Evolutionary conservation across 2,888 invertebrate species (phyloP), one percentile per base, ranked within the genome.

Genomic region (Aproaerema taeniolella): DNA sequence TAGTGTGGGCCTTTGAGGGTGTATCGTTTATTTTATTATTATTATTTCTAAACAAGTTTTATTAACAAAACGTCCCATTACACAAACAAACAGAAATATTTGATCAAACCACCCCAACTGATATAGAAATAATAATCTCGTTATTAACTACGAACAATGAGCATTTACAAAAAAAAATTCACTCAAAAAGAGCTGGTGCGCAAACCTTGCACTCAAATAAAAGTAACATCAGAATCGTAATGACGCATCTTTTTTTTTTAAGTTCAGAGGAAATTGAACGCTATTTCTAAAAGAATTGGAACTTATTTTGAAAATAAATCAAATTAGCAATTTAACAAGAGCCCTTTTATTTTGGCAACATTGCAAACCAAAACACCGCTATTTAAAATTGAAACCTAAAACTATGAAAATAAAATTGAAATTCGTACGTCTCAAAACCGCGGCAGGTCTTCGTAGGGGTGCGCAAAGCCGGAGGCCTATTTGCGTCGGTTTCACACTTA

Each of bases 401-500:
- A 9, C 13, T 37, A 5, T 9, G 9, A 5, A 0, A 0, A 17
- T 53, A 65, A 37, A 44, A 39, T 37, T 42, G 5, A 55, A 53
- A 52, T 52, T 67, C 1, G 8, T n/a, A 41, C 54, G 38, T 1
- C 2, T 11, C 2, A 2, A 11, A 26, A 31, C 28, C 25, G 14
- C 10, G 16, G 36, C 13, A 30, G 20, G 38, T 9, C 31, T 13
- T 6, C n/a, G 11, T 20, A 52, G 67, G 71, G 71, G 58, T 50
- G 60, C 49, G 53, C 49, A 68, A 69, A 73, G 67, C 74, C 66
- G 58, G 64, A 66, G 81, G 82, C 85, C 81, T 83, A 81, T 86
- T 86, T 86, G 81, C 74, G 85, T 83, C 85, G 83, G 83, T 83
- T 86, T 86, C 86, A 83, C 86, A 86, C 86, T 85, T 85, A 81